These are phyloP conservation scores for Ischnus inquisitorius DNA, from an alignment of 2,888 invertebrate genomes.

Conservation along the genomic window DNA sequence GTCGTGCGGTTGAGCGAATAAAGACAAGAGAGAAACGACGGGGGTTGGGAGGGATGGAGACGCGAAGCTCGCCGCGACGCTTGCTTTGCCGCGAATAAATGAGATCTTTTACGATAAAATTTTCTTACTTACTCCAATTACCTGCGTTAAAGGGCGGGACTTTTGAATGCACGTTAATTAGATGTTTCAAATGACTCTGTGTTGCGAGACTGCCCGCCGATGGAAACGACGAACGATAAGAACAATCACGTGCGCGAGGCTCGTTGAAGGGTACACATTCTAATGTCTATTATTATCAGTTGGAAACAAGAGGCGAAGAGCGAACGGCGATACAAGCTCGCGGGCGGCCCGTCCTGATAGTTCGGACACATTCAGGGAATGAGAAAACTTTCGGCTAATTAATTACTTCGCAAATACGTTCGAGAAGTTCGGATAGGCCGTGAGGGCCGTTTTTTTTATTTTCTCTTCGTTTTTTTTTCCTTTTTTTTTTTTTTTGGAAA, in stretches of 20 bases:
- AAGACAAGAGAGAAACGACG: slow-evolving; percentile 33
- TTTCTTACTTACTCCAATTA: slow-evolving; percentile 47
- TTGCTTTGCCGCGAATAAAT: slow-evolving; percentile 50
- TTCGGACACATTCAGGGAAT: background rate
- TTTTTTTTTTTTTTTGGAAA: background rate
- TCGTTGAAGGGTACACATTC: background rate
- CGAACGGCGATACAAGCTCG: background rate
- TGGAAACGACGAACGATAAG: background rate
- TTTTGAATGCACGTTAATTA: slow-evolving; percentile 48
- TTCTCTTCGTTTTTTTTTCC: background rate
- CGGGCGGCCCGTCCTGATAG: background rate
- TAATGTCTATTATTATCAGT: background rate
- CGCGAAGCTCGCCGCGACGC: slow-evolving; percentile 30
- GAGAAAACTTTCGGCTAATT: background rate
- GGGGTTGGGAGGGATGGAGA: background rate
- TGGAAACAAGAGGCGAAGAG: background rate
- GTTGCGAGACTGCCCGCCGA: background rate
- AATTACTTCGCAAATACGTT: slow-evolving; percentile 24
- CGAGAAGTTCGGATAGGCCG: background rate
- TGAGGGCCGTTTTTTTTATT: background rate
- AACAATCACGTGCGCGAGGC: background rate
- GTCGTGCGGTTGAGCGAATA: slow-evolving; percentile 62
- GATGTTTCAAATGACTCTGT: slow-evolving; percentile 43
- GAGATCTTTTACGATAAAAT: slow-evolving; percentile 45
- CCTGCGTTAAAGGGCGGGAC: slow-evolving; percentile 45